These are phyloP conservation scores for Coremacera marginata DNA, from an alignment of 2,888 invertebrate genomes.

Conservation along the genomic window DNA sequence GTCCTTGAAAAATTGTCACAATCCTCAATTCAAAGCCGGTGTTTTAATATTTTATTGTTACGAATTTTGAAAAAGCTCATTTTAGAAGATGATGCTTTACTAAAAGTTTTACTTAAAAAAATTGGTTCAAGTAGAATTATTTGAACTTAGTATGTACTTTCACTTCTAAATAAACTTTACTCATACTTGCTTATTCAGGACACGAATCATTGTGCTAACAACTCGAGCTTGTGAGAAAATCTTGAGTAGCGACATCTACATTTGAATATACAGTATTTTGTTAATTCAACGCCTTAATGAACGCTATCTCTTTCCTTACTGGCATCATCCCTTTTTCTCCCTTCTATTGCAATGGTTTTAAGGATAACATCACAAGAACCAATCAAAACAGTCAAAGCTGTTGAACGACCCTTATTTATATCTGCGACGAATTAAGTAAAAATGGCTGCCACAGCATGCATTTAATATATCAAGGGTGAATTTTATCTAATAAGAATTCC, in stretches of 20 bases:
- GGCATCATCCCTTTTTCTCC: not conserved
- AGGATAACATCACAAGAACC: not conserved
- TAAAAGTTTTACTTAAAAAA: too few species aligned
- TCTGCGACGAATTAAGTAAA: not conserved
- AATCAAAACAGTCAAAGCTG: constrained; percentile 20
- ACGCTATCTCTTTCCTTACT: not conserved
- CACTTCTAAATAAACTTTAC: too few species aligned
- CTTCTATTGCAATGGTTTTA: not conserved
- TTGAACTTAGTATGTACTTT: too few species aligned
- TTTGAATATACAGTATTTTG: not conserved
- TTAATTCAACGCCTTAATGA: not conserved
- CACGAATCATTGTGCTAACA: not conserved
- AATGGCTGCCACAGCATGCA: constrained; percentile 22
- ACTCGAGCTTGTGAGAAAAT: too few species aligned
- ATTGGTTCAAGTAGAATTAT: not conserved
- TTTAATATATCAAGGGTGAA: not conserved
- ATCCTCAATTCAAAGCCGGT: too few species aligned
- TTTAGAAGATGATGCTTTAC: too few species aligned
- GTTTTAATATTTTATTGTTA: too few species aligned
- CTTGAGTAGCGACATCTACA: not conserved
- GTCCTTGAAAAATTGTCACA: too few species aligned
- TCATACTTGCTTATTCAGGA: not conserved
- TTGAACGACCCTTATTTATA: not conserved
- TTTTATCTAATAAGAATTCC: constrained; percentile 6
- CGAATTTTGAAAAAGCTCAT: too few species aligned